Conservation (phyloP, 2,113 vertebrate genomes). For the Toxotes jaculatrix region DNA sequence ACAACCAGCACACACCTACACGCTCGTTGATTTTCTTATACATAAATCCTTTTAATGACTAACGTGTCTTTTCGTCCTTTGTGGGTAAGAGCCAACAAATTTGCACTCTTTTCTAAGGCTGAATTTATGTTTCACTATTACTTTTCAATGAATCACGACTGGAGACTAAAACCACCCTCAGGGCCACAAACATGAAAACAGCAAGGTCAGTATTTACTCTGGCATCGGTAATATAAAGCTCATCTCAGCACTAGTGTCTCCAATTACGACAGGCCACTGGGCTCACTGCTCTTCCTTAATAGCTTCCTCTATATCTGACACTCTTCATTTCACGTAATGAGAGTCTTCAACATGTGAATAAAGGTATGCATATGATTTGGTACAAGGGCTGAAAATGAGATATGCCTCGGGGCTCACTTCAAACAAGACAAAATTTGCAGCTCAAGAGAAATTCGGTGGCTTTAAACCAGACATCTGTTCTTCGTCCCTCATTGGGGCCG, state of each 20-base stretch:
- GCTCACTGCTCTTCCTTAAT: constrained; percentile 64
- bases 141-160: constrained; percentile 55
- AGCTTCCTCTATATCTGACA: constrained; percentile 76
- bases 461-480: constrained; percentile 78
- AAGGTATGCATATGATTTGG: constrained; percentile 77
- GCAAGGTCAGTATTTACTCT: constrained; percentile 76
- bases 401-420: constrained; percentile 71
- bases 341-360: constrained; percentile 74
- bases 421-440: constrained; percentile 74
- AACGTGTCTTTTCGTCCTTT: constrained; percentile 1
- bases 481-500: constrained; percentile 53
- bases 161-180: constrained; percentile 28
- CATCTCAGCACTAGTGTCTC: constrained; percentile 70
- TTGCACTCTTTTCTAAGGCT: constrained; percentile 13
- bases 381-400: constrained; percentile 70
- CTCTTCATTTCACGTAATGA: constrained; percentile 79
- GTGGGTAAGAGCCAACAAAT: constrained; percentile 12
- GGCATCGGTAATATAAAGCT: constrained; percentile 63
- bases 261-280: constrained; percentile 69
- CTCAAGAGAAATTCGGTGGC: constrained; percentile 59
- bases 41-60: constrained; percentile 29
- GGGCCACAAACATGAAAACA: constrained; percentile 64
- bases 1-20: neutral
- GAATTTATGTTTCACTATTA: constrained; percentile 62
- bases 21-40: neutral